Conservation (phyloP, 2,888 invertebrate species). For the Mycalesis mineus region DNA sequence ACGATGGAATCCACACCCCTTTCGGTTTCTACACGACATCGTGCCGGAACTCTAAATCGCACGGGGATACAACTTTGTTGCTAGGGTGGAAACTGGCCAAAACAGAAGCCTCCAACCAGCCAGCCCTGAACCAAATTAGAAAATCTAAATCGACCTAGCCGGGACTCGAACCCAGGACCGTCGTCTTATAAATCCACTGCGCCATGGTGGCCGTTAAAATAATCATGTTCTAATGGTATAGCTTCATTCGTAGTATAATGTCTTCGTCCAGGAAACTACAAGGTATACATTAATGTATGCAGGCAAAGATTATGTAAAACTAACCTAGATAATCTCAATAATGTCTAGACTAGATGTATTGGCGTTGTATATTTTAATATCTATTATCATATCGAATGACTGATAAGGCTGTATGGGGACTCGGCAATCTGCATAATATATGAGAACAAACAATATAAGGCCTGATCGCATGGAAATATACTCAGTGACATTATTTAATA, state of each 20-base stretch:
- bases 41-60: no score
- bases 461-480: neutral
- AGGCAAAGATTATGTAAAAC: constrained; percentile 10
- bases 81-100: no score
- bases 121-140: no score
- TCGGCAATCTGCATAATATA: neutral
- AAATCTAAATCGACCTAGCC: no score
- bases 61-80: no score
- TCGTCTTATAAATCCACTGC: no score
- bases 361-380: constrained; percentile 15
- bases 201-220: no score
- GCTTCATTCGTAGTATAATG: neutral
- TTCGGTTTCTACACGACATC: no score
- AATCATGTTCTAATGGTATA: neutral
- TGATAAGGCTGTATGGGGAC: constrained; percentile 9
- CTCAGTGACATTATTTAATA: no score
- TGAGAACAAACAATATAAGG: neutral
- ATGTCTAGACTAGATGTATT: constrained; percentile 16
- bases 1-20: no score
- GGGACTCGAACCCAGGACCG: no score
- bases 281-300: neutral
- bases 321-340: constrained; percentile 12
- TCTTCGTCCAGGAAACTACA: constrained; percentile 7
- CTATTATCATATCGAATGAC: constrained; percentile 15
- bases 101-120: no score